Evolutionary conservation across 1,140 invertebrate genomes (phyloP), one percentile per base, ranked within the genome.

Genomic region (Heliconius eleuchia): DNA sequence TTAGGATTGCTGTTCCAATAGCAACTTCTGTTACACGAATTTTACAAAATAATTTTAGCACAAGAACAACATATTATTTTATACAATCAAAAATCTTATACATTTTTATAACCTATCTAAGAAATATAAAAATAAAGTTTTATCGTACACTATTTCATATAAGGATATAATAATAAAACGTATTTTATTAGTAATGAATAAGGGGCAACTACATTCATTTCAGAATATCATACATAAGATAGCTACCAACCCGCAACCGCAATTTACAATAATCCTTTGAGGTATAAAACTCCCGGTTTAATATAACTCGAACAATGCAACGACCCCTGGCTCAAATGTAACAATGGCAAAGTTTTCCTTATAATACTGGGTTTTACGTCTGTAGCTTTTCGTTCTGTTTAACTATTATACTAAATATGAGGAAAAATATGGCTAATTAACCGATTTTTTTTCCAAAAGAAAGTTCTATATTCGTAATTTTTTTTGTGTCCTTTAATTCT

Each of bases 291-390:
- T 86, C 83, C 81, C 84, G 87, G 86, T 91, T 88, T 89, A 91
- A 91, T 89, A 89, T 86, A 89, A 88, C 79, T 87, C 85, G 88
- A 91, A 91, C 89, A 91, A 91, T 89, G 86, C 85, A 77, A 60
- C 84, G 87, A 86, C 86, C 87, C 86, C 78, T 85, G 82, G 84
- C 85, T 85, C 83, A 82, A 84, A 80, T 83, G 82, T 84, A 87
- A 91, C 89, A 89, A 89, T 89, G 83, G 85, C 80, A 83, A 91
- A 91, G 85, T 89, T 91, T 88, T 86, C 85, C 83, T 87, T 86
- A 84, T 86, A 86, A 90, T 86, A 87, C 85, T 85, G 84, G 83
- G 84, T 87, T 90, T 91, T 91, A 82, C 81, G 81, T 81, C 75
- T 75, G 78, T 57, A 78, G 78, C 73, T 79, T 75, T 60, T 79